Percentiles rank a stretch among this genome's conserved stretches.
Evolutionary conservation across 2,888 invertebrate genomes (phyloP).

Genomic region (Mesorhabditis sp.): DNA sequence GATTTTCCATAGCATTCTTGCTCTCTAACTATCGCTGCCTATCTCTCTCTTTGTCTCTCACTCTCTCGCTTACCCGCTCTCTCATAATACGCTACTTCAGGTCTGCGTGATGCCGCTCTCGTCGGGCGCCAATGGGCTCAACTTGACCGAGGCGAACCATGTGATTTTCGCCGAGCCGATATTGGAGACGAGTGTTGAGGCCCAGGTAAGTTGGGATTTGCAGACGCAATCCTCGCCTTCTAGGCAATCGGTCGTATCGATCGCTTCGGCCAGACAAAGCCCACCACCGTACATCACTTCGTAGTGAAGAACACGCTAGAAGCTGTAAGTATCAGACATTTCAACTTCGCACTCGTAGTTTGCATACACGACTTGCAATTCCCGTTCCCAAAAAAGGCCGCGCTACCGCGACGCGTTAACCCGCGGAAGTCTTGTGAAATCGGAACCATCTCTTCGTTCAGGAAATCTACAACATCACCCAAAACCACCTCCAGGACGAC

Average conservation of each 20-base stretch:
- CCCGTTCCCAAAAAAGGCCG: no score
- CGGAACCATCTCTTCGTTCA: no score
- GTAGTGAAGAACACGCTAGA: conserved; percentile 71
- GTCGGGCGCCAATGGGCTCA: conserved; percentile 75
- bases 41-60: no score
- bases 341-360: no score
- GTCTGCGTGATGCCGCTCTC: conserved; percentile 70
- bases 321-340: no score
- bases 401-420: no score
- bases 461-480: neutral
- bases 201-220: conserved; percentile 42
- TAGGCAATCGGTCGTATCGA: conserved; percentile 77
- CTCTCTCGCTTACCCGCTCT: no score
- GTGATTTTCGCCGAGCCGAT: conserved; percentile 74
- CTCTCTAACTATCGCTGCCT: no score
- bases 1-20: no score
- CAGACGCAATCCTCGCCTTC: neutral
- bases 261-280: conserved; percentile 74
- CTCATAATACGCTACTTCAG: conserved; percentile 3
- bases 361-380: no score
- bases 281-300: conserved; percentile 73
- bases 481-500: neutral
- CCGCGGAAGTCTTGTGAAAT: no score
- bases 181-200: conserved; percentile 71
- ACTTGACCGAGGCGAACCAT: conserved; percentile 76